phyloP scores from a whole-genome alignment of 2,888 invertebrate species.

The Esperia sulphurella region DNA sequence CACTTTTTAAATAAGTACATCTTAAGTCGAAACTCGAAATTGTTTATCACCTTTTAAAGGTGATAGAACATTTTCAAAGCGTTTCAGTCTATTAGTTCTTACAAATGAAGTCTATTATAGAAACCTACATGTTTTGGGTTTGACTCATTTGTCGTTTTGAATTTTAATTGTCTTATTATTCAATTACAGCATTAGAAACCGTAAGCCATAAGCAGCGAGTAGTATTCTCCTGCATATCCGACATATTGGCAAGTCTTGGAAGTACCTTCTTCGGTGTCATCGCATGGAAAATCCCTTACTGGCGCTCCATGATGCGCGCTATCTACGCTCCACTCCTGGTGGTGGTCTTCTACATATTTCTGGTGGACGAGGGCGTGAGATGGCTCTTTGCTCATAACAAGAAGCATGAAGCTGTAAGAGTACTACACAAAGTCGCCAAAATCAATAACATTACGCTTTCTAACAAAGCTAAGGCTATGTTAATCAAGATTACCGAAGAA shows the following conservation, averaged over 20 bases:
- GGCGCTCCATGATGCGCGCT: conserved; percentile 83
- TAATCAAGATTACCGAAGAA: conserved; percentile 53
- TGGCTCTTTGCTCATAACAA: conserved; percentile 88
- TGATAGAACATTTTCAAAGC: too few relatives aligned
- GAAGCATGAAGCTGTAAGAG: conserved; percentile 81
- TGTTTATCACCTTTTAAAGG: too few relatives aligned
- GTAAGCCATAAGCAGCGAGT: conserved; percentile 66
- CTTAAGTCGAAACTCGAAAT: too few relatives aligned
- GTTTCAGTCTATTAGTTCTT: too few relatives aligned
- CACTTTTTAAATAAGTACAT: too few relatives aligned
- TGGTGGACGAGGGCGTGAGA: conserved; percentile 87
- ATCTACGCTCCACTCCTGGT: conserved; percentile 85
- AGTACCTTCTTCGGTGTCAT: conserved; percentile 83
- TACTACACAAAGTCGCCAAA: conserved; percentile 82
- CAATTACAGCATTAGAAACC: conserved; percentile 58
- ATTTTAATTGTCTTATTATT: too few relatives aligned
- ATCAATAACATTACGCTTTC: conserved; percentile 81
- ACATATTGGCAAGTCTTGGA: conserved; percentile 75
- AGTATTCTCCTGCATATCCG: conserved; percentile 60
- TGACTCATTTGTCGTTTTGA: background rate
- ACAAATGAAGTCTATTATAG: too few relatives aligned
- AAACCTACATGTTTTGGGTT: too few relatives aligned
- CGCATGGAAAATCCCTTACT: conserved; percentile 85
- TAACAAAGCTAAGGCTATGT: conserved; percentile 67
- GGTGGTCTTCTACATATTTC: conserved; percentile 84